Conservation (phyloP, 2,888 invertebrate genomes). For the Amphipyra berbera region DNA sequence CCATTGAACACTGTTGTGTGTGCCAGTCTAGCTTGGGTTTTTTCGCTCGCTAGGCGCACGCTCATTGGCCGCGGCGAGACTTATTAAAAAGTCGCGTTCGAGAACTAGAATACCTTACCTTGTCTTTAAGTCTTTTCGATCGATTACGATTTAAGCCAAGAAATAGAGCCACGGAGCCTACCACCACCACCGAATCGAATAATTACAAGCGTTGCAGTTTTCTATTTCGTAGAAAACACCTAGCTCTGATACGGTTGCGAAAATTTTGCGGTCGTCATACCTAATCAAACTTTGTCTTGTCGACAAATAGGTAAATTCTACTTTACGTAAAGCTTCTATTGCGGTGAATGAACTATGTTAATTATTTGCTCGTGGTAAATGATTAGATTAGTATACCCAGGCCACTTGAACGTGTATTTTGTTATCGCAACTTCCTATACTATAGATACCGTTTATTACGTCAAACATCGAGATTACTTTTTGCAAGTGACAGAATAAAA, state of each 20-base stretch:
- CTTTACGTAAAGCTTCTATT: constrained; percentile 66
- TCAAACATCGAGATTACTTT: constrained; percentile 55
- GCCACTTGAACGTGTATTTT: constrained; percentile 71
- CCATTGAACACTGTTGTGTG: constrained; percentile 72
- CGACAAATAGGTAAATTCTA: constrained; percentile 60
- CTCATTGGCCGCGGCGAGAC: constrained; percentile 70
- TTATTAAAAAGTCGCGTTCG: constrained; percentile 75
- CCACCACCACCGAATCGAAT: constrained; percentile 58
- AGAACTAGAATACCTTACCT: constrained; percentile 78
- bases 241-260: constrained; percentile 63
- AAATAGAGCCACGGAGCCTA: constrained; percentile 61
- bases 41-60: constrained; percentile 69
- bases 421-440: constrained; percentile 72
- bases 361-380: constrained; percentile 74
- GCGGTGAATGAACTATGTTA: constrained; percentile 81
- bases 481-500: constrained; percentile 45
- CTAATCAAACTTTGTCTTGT: constrained; percentile 56
- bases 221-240: constrained; percentile 63
- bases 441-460: constrained; percentile 68
- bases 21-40: constrained; percentile 71
- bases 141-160: constrained; percentile 72
- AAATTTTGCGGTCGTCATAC: constrained; percentile 64
- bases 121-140: constrained; percentile 72
- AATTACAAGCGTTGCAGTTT: constrained; percentile 66
- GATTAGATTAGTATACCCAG: constrained; percentile 77